These are phyloP conservation scores for Cyprichromis sp. DNA, from an alignment of 2,113 vertebrate genomes.

Conservation along the genomic window DNA sequence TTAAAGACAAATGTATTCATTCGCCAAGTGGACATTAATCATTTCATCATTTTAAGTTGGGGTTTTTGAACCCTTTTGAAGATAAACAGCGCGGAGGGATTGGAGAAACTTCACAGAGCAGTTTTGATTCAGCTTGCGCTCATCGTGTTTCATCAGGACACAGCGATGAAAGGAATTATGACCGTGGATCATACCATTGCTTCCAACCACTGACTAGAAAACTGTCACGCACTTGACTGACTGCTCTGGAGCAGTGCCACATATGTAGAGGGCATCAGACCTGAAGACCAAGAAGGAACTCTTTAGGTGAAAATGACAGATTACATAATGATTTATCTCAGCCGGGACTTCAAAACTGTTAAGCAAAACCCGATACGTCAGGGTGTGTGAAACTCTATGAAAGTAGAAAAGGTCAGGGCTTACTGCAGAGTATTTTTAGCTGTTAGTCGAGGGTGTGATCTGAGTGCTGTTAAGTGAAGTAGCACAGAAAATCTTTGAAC, in stretches of 20 bases:
- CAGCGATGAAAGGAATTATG: slow-evolving; percentile 12
- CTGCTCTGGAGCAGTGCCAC: neutral
- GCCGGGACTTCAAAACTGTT: neutral
- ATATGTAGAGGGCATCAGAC: neutral
- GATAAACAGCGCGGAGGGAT: neutral
- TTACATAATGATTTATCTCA: slow-evolving; percentile 38
- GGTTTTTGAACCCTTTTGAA: neutral
- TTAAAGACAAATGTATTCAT: neutral
- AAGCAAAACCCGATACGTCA: slow-evolving; percentile 23
- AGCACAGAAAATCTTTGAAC: neutral
- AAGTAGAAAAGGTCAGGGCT: slow-evolving; percentile 39
- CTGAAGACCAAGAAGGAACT: slow-evolving; percentile 10
- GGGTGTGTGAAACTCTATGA: slow-evolving; percentile 22
- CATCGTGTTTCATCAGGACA: neutral
- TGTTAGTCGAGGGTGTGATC: neutral
- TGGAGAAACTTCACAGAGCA: slow-evolving; percentile 2
- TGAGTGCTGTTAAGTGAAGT: neutral
- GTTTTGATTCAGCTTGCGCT: neutral
- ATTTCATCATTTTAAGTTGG: neutral
- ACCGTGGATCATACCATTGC: slow-evolving; percentile 4
- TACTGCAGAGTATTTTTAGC: slow-evolving; percentile 52
- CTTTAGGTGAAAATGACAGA: slow-evolving; percentile 17
- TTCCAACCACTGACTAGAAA: neutral
- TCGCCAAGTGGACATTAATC: neutral
- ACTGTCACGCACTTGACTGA: slow-evolving; percentile 8